These are phyloP conservation scores for Drepana falcataria DNA, from an alignment of 2,888 invertebrate genomes.

Conservation along the genomic window DNA sequence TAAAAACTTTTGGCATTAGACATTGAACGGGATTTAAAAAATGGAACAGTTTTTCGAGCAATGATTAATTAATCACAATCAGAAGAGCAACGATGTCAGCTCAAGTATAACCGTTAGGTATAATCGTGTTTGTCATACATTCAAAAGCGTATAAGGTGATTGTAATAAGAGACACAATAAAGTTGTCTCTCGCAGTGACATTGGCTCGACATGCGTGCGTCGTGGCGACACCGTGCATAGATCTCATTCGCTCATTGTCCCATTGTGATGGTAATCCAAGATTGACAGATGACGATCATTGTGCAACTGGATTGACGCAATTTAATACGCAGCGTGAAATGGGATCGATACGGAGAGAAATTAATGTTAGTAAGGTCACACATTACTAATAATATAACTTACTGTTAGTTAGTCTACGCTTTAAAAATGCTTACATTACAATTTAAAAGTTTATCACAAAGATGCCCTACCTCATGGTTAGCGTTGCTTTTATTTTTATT, in stretches of 20 bases:
- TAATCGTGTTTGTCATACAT: background rate
- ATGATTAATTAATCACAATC: background rate
- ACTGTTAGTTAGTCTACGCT: no score
- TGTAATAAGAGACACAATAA: slow-evolving; percentile 3
- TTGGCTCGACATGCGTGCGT: slow-evolving; percentile 12
- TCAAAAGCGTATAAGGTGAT: background rate
- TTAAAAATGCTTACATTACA: no score
- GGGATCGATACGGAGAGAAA: no score
- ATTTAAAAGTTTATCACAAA: no score
- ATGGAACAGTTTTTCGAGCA: background rate
- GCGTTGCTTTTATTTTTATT: no score
- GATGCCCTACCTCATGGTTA: no score
- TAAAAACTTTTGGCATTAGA: no score
- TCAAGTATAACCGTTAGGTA: background rate
- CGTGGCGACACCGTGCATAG: slow-evolving; percentile 17
- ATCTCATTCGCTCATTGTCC: slow-evolving; percentile 39
- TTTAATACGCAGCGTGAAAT: slow-evolving; percentile 21
- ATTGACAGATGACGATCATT: slow-evolving; percentile 62
- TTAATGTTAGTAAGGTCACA: background rate
- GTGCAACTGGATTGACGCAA: slow-evolving; percentile 43
- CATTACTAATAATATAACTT: no score
- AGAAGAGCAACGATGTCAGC: background rate
- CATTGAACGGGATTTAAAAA: background rate
- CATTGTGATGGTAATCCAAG: slow-evolving; percentile 68
- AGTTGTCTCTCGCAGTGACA: slow-evolving; percentile 12